These are phyloP conservation scores for Drosophila lutescens DNA, from an alignment of 2,888 invertebrate genomes.

Conservation along the genomic window DNA sequence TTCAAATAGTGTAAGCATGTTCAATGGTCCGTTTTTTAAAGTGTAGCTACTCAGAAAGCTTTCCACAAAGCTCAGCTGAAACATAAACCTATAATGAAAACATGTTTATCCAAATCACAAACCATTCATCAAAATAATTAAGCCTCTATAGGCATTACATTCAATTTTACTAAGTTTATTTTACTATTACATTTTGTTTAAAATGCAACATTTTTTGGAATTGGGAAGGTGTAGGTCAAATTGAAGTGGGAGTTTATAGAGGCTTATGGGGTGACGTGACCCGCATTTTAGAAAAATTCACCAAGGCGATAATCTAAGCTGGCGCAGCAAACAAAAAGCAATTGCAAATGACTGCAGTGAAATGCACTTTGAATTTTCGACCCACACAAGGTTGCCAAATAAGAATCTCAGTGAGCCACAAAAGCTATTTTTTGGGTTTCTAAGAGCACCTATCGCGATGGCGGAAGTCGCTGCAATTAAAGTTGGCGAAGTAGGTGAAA, in stretches of 20 bases:
- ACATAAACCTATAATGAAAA: too few relatives aligned
- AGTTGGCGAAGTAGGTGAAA: slow-evolving; percentile 25
- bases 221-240: too few relatives aligned
- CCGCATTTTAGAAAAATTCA: not conserved
- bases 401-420: not conserved
- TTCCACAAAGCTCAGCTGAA: too few relatives aligned
- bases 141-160: too few relatives aligned
- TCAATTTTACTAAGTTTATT: too few relatives aligned
- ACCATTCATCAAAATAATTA: too few relatives aligned
- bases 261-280: not conserved
- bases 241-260: not conserved
- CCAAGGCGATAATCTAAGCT: slow-evolving; percentile 2
- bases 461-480: slow-evolving; percentile 52
- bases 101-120: too few relatives aligned
- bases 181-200: too few relatives aligned
- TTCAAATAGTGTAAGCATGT: too few relatives aligned
- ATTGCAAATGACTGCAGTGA: not conserved
- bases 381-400: not conserved
- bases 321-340: not conserved
- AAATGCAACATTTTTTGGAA: too few relatives aligned
- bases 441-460: slow-evolving; percentile 5
- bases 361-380: not conserved
- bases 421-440: slow-evolving; percentile 15
- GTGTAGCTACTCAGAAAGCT: too few relatives aligned
- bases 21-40: too few relatives aligned